These are phyloP conservation scores for Xestia rhomboidea DNA, from an alignment of 2,888 invertebrate species.

Conservation along the genomic window DNA sequence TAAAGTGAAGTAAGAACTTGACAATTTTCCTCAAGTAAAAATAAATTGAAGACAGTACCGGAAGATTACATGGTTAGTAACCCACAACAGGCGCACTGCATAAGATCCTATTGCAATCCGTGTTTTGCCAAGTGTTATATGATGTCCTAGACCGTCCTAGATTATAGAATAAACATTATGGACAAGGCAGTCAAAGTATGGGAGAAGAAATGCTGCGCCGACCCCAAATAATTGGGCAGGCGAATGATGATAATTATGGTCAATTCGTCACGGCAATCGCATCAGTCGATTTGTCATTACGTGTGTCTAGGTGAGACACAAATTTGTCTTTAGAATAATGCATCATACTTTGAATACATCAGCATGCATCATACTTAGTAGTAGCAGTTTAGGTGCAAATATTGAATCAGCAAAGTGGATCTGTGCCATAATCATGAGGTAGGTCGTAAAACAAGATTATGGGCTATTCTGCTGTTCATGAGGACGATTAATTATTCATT, in stretches of 20 bases:
- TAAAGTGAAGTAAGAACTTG: constrained; percentile 43
- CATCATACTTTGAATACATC: neutral
- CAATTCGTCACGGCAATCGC: neutral
- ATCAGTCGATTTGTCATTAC: neutral
- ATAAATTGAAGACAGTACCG: constrained; percentile 22
- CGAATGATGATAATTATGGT: neutral
- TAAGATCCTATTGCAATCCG: neutral
- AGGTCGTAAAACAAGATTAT: constrained; percentile 36
- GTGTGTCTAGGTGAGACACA: neutral
- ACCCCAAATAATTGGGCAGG: neutral
- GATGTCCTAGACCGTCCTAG: neutral
- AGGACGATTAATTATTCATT: constrained; percentile 21
- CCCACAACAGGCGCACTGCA: neutral
- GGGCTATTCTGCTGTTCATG: constrained; percentile 18
- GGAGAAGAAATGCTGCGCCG: neutral
- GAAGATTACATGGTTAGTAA: constrained; percentile 9
- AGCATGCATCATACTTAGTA: too few species aligned
- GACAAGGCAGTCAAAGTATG: neutral
- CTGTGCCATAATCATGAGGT: constrained; percentile 30
- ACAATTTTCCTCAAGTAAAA: constrained; percentile 31
- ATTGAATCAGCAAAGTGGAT: constrained; percentile 16
- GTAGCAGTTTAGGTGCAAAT: neutral
- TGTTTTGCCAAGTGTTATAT: neutral
- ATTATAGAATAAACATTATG: neutral
- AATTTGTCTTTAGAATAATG: neutral